Conservation (phyloP, 1,140 invertebrate genomes). For the Saxidomus purpurata region DNA sequence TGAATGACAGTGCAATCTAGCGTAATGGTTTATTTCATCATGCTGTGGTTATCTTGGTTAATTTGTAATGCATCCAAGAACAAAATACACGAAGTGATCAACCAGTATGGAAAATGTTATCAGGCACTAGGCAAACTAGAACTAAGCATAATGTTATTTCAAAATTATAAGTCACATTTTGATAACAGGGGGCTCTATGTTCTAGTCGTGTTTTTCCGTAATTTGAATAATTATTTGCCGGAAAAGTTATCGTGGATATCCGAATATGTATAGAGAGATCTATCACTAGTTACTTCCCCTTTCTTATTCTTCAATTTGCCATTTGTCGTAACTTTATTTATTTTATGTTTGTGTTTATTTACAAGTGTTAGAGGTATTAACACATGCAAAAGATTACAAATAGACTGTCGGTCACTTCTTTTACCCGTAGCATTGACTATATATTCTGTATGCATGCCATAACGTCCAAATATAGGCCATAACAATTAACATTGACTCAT, state of each 20-base stretch:
- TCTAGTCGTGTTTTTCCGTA: conserved; percentile 5
- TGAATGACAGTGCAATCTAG: not conserved
- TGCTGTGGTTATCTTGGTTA: not conserved
- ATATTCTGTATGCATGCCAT: too few relatives aligned
- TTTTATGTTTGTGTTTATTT: too few relatives aligned
- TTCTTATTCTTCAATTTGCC: not conserved
- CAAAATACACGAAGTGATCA: too few relatives aligned
- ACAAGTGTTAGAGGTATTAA: too few relatives aligned
- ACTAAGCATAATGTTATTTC: not conserved
- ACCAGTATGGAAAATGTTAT: too few relatives aligned
- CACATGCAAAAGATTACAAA: not conserved
- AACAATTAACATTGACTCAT: too few relatives aligned
- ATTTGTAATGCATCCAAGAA: too few relatives aligned
- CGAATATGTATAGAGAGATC: not conserved
- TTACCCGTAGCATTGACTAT: conserved; percentile 3
- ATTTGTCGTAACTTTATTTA: conserved; percentile 9
- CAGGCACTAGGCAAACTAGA: too few relatives aligned
- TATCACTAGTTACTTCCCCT: not conserved
- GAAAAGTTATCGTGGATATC: not conserved
- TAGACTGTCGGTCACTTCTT: conserved; percentile 2
- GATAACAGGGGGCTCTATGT: conserved; percentile 1
- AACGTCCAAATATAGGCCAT: too few relatives aligned
- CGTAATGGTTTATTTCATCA: conserved; percentile 13
- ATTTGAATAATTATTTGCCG: conserved; percentile 12
- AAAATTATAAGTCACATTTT: not conserved